Base-by-base conservation (phyloP, 2,113 vertebrate genomes). In the Prionailurus viverrinus region DNA sequence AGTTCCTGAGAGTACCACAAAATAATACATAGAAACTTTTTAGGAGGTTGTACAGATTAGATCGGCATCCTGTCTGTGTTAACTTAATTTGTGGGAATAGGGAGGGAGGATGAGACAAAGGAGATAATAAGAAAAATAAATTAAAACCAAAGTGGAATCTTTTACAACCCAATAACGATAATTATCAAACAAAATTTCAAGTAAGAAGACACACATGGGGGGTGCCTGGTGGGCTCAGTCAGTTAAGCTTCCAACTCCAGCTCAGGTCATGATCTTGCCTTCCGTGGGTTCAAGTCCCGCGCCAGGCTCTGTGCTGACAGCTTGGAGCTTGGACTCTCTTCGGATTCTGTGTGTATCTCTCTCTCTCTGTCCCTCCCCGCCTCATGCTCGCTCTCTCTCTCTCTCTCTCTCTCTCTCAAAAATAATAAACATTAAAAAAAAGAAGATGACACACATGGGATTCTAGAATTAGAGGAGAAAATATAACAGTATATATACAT, bases 81-180 rank as follows among this genome's bases (percentile, higher is more conserved):
- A 76, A 23, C 4, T 93, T 71, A 89, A 31, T 51, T 69, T 96
- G 31, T 48, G 11, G 15, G 31, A 86, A 63, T 0, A 23, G 10
- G 4, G 25, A 81, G 7, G 31, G 5, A 81, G 7, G 5, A 65
- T 78, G 4, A 74, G n/a, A 87, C 41, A 92, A 66, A 53, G 15
- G 16, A 69, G 18, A 69, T 55, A 82, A 55, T 4, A 63, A 36
- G 18, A 78, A 92, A 79, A 90, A 48, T 69, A 55, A 93, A 89
- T 69, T 87, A 36, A 94, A 91, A 76, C 4, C 19, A 76, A 90
- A 41, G 11, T 39, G 9, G 2, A n/a, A 3, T 73, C 0, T 58
- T 95, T 91, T 68, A 92, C n/a, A 94, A 91, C 36, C 7, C 31
- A 90, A 58, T 84, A 89, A 68, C 51, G 7, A 69, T 16, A 89